Evolutionary conservation across 2,888 invertebrate genomes (phyloP), one percentile per base, ranked within the genome.

Genomic region (Oligia fasciuncula): DNA sequence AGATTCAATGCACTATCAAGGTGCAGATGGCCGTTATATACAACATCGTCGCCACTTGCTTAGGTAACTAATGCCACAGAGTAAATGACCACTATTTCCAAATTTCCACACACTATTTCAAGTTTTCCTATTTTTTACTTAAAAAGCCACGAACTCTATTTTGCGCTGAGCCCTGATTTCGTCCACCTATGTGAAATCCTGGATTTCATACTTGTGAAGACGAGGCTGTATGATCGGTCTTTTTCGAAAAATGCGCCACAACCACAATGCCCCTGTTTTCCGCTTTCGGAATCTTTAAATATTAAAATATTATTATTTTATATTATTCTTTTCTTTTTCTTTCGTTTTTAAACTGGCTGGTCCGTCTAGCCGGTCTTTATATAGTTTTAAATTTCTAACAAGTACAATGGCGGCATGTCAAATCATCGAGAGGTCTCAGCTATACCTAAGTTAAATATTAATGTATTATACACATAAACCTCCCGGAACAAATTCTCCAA

Each of bases 11-110:
- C 17, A 96, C 97, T 75, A 98, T 99, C 82, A 93, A 97, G 80
- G 96, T 97, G 29, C 98, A 98, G 95, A 98, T 98, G 97, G 96
- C 96, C 0, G 97, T 98, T 90, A 97, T 99, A 40, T 99, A 98
- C 94, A 97, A 98, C 89, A 98, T 99, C 75, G 98, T 98, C 73
- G 98, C 98, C 57, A 98, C 99, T 77, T 99, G 99, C 91, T 94
- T 99, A 84, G 99, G 98, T 94, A 87, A 91, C 77, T 46, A 46
- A 17, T 40, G 3, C 11, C 11, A 40, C 2, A 1, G 3, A 67
- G 46, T n/a, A 17, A 13, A 73, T n/a, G 19, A 54, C n/a, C 60
- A 1, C n/a, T 54, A 54, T 54, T 43, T 43, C 8, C 43, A 43
- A 43, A 43, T 43, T 43, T 43, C 43, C 43, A 40, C 40, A 40